These are phyloP conservation scores for Crocodylus rhombifer DNA, from an alignment of 2,797 vertebrate genomes.

Conservation along the genomic window DNA sequence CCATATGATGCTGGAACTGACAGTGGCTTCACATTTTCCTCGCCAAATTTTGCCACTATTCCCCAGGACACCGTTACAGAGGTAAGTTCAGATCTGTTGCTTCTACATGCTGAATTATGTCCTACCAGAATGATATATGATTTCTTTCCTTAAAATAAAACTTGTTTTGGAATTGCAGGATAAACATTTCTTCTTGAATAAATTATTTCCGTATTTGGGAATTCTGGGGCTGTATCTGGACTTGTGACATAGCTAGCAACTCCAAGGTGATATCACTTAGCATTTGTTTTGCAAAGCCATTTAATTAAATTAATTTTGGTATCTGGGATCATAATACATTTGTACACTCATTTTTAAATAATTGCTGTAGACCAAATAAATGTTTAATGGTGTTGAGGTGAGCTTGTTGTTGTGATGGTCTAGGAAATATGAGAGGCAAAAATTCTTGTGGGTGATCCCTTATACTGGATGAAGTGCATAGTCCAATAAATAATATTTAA, in stretches of 20 bases:
- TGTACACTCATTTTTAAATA: background rate
- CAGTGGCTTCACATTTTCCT: constrained; percentile 98
- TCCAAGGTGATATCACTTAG: background rate
- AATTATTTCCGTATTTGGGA: background rate
- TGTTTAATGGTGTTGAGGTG: background rate
- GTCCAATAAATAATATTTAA: too few species aligned
- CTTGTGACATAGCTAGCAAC: background rate
- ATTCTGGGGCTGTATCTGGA: background rate
- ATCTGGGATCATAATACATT: background rate
- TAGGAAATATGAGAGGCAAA: too few species aligned
- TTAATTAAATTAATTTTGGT: background rate
- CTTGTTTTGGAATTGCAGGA: rapidly evolving
- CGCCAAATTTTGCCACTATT: constrained; percentile 96
- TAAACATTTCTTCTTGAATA: background rate
- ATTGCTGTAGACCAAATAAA: background rate
- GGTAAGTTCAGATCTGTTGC: constrained; percentile 75
- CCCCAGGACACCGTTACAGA: constrained; percentile 93
- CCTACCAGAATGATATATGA: rapidly evolving
- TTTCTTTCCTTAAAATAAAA: background rate
- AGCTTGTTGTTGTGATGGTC: background rate
- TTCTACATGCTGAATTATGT: background rate
- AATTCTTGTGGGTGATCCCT: too few species aligned
- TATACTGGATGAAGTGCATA: too few species aligned
- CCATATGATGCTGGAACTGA: constrained; percentile 96
- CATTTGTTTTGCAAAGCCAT: background rate